Evolutionary conservation across 2,113 vertebrate genomes (phyloP).

Genomic region (Cariama cristata): DNA sequence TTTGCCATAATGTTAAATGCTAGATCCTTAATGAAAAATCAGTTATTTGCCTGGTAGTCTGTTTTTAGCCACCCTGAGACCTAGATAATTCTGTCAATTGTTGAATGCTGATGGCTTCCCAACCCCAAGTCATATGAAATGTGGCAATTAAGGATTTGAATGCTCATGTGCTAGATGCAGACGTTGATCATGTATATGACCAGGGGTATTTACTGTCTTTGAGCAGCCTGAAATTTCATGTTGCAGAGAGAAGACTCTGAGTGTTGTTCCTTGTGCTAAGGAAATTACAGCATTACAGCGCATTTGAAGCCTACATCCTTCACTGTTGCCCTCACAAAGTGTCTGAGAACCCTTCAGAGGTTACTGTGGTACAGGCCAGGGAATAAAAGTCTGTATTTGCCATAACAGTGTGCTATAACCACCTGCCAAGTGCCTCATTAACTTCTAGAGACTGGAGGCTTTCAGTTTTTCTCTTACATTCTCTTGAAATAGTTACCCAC

Average conservation of each 20-base stretch:
- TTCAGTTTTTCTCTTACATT: not conserved
- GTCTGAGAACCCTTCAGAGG: not conserved
- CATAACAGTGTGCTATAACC: not conserved
- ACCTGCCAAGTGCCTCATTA: not conserved
- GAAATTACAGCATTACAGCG: not conserved
- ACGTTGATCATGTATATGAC: fast-evolving
- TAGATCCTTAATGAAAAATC: not conserved
- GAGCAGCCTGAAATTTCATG: not conserved
- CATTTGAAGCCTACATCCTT: not conserved
- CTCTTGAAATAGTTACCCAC: not conserved
- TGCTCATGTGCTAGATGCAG: not conserved
- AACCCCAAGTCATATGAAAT: not conserved
- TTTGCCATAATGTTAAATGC: not conserved
- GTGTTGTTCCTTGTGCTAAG: not conserved
- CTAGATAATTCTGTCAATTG: not conserved
- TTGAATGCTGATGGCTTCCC: fast-evolving
- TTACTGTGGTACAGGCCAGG: fast-evolving
- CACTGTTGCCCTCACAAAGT: not conserved
- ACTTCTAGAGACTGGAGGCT: not conserved
- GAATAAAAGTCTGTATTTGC: not conserved
- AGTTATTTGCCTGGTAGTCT: not conserved
- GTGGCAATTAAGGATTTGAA: not conserved
- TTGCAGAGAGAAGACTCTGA: not conserved
- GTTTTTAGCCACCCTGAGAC: not conserved
- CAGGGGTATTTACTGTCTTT: not conserved